Conservation (phyloP, 2,888 invertebrate genomes). For the Coenonympha arcania region DNA sequence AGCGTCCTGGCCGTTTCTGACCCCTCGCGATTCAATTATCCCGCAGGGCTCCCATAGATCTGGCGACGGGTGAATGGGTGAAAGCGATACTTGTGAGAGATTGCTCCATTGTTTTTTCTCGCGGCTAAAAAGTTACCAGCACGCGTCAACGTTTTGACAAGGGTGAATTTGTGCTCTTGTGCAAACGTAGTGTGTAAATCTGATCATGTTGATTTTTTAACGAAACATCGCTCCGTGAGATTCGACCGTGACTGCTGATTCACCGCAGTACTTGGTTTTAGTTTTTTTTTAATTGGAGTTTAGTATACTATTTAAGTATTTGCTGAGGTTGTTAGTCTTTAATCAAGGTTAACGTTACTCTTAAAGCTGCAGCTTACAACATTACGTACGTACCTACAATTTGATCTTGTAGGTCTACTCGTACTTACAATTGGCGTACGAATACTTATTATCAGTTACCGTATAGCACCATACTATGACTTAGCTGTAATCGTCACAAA, state of each 20-base stretch:
- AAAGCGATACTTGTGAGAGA: slow-evolving; percentile 75
- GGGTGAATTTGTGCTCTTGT: slow-evolving; percentile 26
- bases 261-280: too few relatives aligned
- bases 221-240: slow-evolving; percentile 1
- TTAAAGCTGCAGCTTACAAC: too few relatives aligned
- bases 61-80: slow-evolving; percentile 65
- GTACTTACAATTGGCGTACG: too few relatives aligned
- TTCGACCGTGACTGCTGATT: background rate
- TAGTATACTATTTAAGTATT: too few relatives aligned
- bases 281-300: too few relatives aligned
- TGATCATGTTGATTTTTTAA: slow-evolving; percentile 4
- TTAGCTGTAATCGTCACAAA: too few relatives aligned
- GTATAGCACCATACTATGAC: too few relatives aligned
- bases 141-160: slow-evolving; percentile 51
- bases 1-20: slow-evolving; percentile 53
- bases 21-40: slow-evolving; percentile 71
- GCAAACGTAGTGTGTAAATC: slow-evolving; percentile 23
- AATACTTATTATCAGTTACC: too few relatives aligned
- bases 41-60: slow-evolving; percentile 59
- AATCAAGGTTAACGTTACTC: too few relatives aligned
- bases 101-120: slow-evolving; percentile 75
- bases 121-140: slow-evolving; percentile 62
- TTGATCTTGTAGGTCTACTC: too few relatives aligned
- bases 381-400: too few relatives aligned
- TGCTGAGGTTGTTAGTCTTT: too few relatives aligned